Evolutionary conservation across 2,888 invertebrate species (phyloP).

Genomic region (Cephus pygmeus): DNA sequence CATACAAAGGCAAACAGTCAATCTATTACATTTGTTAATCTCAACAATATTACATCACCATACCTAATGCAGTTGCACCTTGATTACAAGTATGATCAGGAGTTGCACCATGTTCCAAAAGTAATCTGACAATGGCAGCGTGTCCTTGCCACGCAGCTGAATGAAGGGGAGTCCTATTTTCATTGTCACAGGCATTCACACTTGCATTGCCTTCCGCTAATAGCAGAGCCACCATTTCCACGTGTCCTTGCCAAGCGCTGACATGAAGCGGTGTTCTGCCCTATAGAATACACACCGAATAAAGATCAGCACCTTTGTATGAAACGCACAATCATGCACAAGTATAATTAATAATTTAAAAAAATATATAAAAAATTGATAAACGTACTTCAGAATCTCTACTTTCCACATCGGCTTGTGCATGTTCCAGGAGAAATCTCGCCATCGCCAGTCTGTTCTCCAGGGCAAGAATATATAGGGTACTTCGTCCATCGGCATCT

Average conservation of each 20-base stretch:
- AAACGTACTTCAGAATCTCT: conserved; percentile 82
- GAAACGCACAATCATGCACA: neutral
- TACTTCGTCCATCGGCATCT: conserved; percentile 93
- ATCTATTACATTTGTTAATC: neutral
- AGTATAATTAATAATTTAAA: no score
- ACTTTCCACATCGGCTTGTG: conserved; percentile 84
- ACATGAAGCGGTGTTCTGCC: conserved; percentile 91
- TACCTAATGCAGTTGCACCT: conserved; percentile 92
- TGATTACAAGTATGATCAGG: conserved; percentile 94
- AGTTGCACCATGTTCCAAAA: conserved; percentile 83
- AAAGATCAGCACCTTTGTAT: neutral
- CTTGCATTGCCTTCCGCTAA: conserved; percentile 84
- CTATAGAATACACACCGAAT: conserved; percentile 55
- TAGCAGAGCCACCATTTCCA: conserved; percentile 89
- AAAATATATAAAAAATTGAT: neutral
- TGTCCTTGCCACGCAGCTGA: conserved; percentile 98
- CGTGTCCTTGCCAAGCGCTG: conserved; percentile 94
- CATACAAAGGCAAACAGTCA: neutral
- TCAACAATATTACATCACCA: conserved; percentile 13
- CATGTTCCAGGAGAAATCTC: conserved; percentile 80
- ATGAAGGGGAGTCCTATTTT: conserved; percentile 90
- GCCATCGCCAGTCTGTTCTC: conserved; percentile 89
- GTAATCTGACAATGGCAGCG: conserved; percentile 81
- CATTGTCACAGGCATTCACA: conserved; percentile 89
- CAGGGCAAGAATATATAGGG: conserved; percentile 89